A percentile compares a stretch with the other conserved stretches of the same genome.
Evolutionary conservation across 2,797 vertebrate species (phyloP).

Genomic region (Hippocampus kuda): DNA sequence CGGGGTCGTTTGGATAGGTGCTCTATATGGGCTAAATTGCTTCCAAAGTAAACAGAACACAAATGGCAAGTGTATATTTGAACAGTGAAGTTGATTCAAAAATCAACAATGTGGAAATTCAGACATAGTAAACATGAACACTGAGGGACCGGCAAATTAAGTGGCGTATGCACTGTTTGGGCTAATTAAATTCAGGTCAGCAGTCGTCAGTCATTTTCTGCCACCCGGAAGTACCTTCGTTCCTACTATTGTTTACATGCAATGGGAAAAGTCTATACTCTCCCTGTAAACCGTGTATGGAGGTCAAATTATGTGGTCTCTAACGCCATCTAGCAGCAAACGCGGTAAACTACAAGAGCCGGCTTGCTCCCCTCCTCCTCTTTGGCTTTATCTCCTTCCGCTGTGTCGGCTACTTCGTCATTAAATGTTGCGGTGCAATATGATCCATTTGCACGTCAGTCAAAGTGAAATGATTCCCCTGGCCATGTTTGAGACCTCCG

Average conservation of each 20-base stretch:
- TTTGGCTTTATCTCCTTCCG: not conserved
- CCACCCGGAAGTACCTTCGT: not conserved
- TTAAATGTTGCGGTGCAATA: not conserved
- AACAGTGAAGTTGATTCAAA: no score
- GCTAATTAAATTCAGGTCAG: no score
- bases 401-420: not conserved
- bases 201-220: not conserved
- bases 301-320: slow-evolving; percentile 26
- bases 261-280: not conserved
- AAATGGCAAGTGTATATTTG: no score
- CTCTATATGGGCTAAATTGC: no score
- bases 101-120: no score
- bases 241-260: not conserved
- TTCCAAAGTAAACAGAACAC: no score
- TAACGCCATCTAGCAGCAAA: slow-evolving; percentile 47
- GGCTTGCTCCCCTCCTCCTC: not conserved
- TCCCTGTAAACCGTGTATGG: not conserved
- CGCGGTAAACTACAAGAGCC: slow-evolving; percentile 1
- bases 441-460: not conserved
- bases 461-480: not conserved
- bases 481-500: not conserved
- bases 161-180: no score
- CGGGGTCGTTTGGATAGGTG: no score
- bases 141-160: no score
- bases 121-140: no score